These are phyloP conservation scores for Drosophila infuscata DNA, from an alignment of 2,888 invertebrate genomes.

Conservation along the genomic window DNA sequence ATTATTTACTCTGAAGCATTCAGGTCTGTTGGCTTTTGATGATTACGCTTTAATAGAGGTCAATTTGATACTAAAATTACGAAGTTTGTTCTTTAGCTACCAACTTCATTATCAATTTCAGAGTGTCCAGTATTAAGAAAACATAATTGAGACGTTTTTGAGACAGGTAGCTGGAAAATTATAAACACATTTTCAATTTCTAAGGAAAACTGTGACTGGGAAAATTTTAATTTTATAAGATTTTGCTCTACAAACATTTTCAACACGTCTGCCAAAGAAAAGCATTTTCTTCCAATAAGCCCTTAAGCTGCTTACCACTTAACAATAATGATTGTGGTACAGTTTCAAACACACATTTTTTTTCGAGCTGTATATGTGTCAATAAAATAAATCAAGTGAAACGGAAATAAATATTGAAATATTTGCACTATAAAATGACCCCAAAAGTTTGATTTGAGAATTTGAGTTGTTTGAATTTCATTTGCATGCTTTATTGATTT, in stretches of 20 bases:
- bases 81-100: neutral
- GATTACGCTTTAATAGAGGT: constrained; percentile 10
- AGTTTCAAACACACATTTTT: neutral
- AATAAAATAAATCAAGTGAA: neutral
- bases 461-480: constrained; percentile 22
- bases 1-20: constrained; percentile 33
- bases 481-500: constrained; percentile 33
- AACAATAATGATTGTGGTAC: neutral
- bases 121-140: neutral
- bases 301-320: neutral
- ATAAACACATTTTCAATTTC: neutral
- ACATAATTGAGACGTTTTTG: neutral
- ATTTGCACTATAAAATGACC: constrained; percentile 11
- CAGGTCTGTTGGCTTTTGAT: constrained; percentile 12
- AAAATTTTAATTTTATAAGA: neutral
- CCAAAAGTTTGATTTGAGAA: constrained; percentile 23
- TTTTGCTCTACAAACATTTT: neutral
- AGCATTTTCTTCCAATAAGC: neutral
- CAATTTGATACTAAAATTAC: neutral
- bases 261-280: neutral
- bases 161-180: neutral
- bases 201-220: neutral
- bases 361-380: neutral
- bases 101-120: constrained; percentile 10
- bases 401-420: neutral